Base-by-base conservation (phyloP, 2,888 invertebrate genomes). In the Tenthredo mesomela region DNA sequence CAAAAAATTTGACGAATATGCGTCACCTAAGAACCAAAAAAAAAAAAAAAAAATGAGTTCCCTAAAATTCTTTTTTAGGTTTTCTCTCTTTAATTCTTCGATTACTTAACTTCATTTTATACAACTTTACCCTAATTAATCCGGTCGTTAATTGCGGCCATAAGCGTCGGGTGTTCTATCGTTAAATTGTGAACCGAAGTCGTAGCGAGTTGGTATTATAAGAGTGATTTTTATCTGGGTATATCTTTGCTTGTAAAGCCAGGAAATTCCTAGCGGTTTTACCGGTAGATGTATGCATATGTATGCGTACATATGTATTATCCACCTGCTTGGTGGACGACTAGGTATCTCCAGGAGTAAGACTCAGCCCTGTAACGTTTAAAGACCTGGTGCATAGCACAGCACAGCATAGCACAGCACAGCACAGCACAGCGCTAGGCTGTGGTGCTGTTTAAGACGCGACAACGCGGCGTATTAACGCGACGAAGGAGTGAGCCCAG, bases 401-500 rank as follows among this genome's bases (percentile, higher is more conserved):
- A 54, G 54, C n/a, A 10, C 50, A 50, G 50, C 18, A 50, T 7
- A 50, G 18, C 50, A 18, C 18, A 50, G 15, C 47, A 47, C 15
- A 15, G 47, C 47, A 47, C 15, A 47, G 15, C 47, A 50, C 50
- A 50, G 47, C 33, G 5, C 29, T 40, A 25, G 12, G 43, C 21
- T 43, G 40, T 40, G 18, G 43, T 54, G 61, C 58, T 25, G 82
- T 82, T 82, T 82, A 82, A 82, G 47, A 82, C 61, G 82, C 82
- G 82, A 82, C 65, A 65, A 61, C 82, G 65, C 82, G 82, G 61
- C 61, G 61, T 80, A 61, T 54, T 54, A 54, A 54, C 54, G 43
- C 25, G 47, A 77, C 77, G 77, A 77, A 47, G 77, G 40, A 37
- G 73, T 37, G 21, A 67, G 73, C n/a, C 73, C 88, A 91, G 92